A percentile compares a stretch with the other conserved stretches of the same genome.
These are phyloP conservation scores for Mormoops blainvillei DNA, from an alignment of 2,113 vertebrate species.

Conservation along the genomic window DNA sequence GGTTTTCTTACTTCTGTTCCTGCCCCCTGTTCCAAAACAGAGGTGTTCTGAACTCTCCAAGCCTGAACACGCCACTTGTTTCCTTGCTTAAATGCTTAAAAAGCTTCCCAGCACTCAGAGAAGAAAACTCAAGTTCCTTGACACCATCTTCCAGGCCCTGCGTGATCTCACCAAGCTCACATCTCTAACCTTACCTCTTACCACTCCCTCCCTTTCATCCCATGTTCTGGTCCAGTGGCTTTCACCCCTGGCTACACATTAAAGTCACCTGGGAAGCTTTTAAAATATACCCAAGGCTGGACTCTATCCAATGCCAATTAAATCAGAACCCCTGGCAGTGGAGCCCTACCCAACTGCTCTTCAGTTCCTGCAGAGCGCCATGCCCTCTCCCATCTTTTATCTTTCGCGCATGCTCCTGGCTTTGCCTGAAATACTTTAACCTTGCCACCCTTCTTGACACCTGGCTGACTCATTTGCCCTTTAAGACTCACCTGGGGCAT, in stretches of 20 bases:
- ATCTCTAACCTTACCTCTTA: not conserved
- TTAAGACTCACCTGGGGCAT: not conserved
- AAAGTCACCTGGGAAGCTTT: conserved; percentile 27
- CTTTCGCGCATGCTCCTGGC: not conserved
- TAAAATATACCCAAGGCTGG: not conserved
- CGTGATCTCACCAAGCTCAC: not conserved
- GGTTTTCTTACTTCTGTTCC: conserved; percentile 16
- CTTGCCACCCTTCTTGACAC: not conserved
- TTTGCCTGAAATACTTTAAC: not conserved
- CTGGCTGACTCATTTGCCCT: not conserved
- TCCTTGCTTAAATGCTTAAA: not conserved
- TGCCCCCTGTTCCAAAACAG: not conserved
- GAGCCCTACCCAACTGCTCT: not conserved
- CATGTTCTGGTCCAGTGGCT: not conserved
- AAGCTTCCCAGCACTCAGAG: not conserved
- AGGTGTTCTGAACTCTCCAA: not conserved
- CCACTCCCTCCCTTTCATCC: not conserved
- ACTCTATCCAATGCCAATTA: not conserved
- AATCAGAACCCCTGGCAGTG: not conserved
- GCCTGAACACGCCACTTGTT: not conserved
- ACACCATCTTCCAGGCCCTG: not conserved
- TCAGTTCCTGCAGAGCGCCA: not conserved
- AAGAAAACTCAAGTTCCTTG: not conserved
- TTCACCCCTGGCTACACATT: not conserved
- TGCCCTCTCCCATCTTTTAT: not conserved